Conservation (phyloP, 2,797 vertebrate species). For the Melanotaenia boesemani region DNA sequence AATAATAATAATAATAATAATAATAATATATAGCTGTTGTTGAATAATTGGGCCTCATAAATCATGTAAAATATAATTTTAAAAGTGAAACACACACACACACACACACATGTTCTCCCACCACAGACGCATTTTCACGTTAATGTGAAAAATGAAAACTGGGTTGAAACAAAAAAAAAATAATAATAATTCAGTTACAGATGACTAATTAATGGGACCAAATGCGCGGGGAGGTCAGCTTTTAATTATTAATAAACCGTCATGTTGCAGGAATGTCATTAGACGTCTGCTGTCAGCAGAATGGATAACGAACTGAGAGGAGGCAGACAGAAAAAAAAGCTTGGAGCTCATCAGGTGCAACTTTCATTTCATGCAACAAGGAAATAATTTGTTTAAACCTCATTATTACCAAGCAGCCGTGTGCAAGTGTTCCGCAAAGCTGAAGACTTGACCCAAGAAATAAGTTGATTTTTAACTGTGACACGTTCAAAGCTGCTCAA, state of each 20-base stretch:
- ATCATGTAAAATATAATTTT: neutral
- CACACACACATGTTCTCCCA: neutral
- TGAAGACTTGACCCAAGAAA: neutral
- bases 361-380: neutral
- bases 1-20: neutral
- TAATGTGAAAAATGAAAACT: conserved; percentile 47
- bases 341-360: neutral
- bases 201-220: conserved; percentile 75
- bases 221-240: conserved; percentile 76
- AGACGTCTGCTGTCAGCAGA: conserved; percentile 37
- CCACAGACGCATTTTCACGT: conserved; percentile 7
- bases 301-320: conserved; percentile 47
- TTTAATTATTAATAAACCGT: conserved; percentile 74
- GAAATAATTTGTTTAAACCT: neutral
- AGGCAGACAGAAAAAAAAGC: neutral
- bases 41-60: neutral
- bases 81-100: neutral
- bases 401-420: neutral
- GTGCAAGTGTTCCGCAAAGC: neutral
- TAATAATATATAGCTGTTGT: neutral
- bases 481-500: neutral
- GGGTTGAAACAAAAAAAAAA: conserved; percentile 53
- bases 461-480: neutral
- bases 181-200: conserved; percentile 58
- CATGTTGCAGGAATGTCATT: conserved; percentile 78